Evolutionary conservation across 2,113 vertebrate species (phyloP).

Genomic region (Mormoops blainvillei): DNA sequence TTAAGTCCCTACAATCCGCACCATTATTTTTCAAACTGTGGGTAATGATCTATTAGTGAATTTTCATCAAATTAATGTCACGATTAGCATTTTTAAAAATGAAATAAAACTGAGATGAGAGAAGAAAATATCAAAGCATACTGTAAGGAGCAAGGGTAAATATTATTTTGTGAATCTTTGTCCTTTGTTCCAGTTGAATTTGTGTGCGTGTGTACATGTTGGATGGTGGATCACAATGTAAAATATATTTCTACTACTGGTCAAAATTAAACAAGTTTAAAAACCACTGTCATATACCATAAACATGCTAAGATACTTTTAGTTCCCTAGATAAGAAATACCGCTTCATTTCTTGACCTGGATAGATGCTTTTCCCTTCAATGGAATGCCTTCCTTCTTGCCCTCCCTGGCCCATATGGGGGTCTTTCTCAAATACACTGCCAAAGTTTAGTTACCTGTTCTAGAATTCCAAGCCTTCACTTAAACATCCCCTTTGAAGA

Average conservation of each 20-base stretch:
- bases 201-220: neutral
- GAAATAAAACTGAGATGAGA: neutral
- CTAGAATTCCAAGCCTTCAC: neutral
- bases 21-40: neutral
- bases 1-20: neutral
- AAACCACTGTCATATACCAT: neutral
- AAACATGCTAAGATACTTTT: neutral
- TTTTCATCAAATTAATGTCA: neutral
- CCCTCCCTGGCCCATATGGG: fast-evolving
- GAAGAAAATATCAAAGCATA: neutral
- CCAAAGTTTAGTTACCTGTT: neutral
- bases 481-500: neutral
- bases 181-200: neutral
- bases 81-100: neutral
- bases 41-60: neutral
- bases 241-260: neutral
- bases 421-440: neutral
- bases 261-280: neutral
- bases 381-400: neutral
- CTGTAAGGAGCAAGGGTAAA: neutral
- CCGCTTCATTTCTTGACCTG: neutral
- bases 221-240: neutral
- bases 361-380: neutral
- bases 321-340: neutral
- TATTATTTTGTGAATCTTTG: neutral